Conservation (phyloP, 2,797 vertebrate species). For the Delichon dasypus region DNA sequence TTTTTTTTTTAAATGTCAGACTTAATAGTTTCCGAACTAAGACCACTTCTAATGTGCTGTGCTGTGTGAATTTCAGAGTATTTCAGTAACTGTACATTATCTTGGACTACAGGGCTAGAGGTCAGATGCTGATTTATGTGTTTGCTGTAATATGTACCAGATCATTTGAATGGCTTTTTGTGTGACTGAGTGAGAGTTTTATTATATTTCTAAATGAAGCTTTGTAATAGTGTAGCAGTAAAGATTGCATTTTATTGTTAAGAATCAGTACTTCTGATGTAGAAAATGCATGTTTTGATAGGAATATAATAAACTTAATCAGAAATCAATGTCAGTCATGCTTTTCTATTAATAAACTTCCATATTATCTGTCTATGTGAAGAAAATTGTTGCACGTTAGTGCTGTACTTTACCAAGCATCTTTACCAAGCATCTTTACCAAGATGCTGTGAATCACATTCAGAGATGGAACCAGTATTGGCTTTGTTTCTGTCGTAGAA, state of each 20-base stretch:
- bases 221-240: neutral
- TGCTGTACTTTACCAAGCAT: too few species aligned
- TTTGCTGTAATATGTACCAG: neutral
- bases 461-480: neutral
- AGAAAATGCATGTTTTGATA: neutral
- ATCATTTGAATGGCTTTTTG: neutral
- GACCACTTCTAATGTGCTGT: neutral
- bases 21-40: conserved; percentile 24
- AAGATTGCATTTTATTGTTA: neutral
- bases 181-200: neutral
- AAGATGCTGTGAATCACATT: neutral
- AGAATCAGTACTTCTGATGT: neutral
- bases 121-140: neutral
- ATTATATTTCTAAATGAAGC: neutral
- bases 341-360: neutral
- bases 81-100: neutral
- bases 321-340: neutral
- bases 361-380: neutral
- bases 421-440: neutral
- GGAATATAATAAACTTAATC: neutral
- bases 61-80: conserved; percentile 26
- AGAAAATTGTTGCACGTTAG: neutral
- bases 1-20: conserved; percentile 36
- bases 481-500: neutral
- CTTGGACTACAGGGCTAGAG: neutral